A percentile compares a stretch with the other conserved stretches of the same genome.
Conservation (phyloP, 2,113 vertebrate species). For the Tachycineta bicolor region DNA sequence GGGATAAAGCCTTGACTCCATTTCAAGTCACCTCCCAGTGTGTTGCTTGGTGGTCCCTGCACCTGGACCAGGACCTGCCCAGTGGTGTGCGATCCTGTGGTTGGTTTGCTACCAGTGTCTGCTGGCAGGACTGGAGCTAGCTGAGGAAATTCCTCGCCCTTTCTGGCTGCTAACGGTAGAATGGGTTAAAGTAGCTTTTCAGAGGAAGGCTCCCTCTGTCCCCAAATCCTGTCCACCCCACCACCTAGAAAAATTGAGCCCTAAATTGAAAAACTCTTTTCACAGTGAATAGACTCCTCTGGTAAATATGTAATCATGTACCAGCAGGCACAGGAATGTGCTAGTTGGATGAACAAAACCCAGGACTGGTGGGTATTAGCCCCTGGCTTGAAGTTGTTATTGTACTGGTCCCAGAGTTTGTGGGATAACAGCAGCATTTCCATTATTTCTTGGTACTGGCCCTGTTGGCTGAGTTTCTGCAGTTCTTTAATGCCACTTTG, state of each 20-base stretch:
- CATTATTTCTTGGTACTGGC: not conserved
- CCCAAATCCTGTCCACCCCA: not conserved
- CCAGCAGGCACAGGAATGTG: not conserved
- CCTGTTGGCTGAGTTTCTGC: not conserved
- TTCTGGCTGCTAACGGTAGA: not conserved
- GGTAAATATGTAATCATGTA: not conserved
- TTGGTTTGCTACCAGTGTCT: not conserved
- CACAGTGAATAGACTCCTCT: not conserved
- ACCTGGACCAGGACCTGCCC: not conserved
- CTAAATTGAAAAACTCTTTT: not conserved
- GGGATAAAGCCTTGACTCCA: not conserved
- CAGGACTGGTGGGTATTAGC: not conserved
- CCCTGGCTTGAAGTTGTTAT: not conserved
- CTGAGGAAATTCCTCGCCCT: not conserved
- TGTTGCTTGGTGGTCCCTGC: not conserved
- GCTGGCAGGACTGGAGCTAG: not conserved
- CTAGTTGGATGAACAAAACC: not conserved
- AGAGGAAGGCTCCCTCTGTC: not conserved
- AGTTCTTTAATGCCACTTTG: not conserved
- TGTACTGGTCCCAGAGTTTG: not conserved
- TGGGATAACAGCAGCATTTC: not conserved
- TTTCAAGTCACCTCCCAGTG: not conserved
- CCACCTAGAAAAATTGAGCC: not conserved
- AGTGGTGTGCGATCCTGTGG: too few species aligned
- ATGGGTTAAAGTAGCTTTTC: not conserved